Evolutionary conservation across 2,113 vertebrate genomes (phyloP).

Genomic region (Trichechus manatus): DNA sequence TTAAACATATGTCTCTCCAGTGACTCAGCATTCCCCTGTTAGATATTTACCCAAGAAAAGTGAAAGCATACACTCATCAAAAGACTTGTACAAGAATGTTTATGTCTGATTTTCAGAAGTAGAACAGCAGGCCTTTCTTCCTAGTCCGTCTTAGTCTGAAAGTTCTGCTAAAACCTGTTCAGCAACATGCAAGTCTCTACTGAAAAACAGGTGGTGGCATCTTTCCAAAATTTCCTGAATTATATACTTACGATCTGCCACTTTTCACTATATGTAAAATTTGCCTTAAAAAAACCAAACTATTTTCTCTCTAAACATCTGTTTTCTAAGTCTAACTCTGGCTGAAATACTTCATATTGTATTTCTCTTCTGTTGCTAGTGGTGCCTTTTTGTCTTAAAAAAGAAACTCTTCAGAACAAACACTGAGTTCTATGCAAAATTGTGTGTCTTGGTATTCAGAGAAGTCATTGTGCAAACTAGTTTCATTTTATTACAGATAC

Average conservation of each 20-base stretch:
- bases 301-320: neutral
- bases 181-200: no score
- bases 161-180: no score
- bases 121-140: no score
- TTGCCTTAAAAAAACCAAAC: neutral
- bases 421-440: neutral
- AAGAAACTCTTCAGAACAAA: neutral
- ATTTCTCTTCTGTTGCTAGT: neutral
- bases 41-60: neutral
- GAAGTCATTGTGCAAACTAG: neutral
- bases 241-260: neutral
- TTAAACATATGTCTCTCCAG: neutral
- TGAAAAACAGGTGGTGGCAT: neutral
- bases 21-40: neutral
- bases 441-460: neutral
- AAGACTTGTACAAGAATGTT: no score
- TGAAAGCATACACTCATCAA: no score
- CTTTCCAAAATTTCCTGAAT: neutral
- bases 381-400: neutral
- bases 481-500: conserved; percentile 10
- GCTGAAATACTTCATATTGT: neutral
- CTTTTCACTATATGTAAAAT: neutral
- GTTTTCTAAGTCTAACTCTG: neutral
- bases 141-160: no score
- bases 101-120: no score